Conservation (phyloP, 2,888 invertebrate species). For the Drosophila barbarae region DNA sequence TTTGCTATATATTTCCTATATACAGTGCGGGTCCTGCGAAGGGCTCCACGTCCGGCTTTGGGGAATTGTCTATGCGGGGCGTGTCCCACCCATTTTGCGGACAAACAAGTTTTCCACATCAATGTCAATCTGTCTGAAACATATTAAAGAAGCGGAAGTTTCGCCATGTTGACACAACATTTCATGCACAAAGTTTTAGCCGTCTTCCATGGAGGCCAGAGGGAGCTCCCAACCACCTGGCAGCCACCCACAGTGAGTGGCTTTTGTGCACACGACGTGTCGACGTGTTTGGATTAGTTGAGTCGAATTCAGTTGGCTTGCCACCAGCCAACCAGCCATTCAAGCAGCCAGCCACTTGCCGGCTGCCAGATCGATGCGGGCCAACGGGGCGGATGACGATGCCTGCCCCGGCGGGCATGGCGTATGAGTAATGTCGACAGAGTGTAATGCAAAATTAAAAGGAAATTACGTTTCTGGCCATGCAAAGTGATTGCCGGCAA, state of each 20-base stretch:
- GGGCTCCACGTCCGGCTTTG: constrained; percentile 24
- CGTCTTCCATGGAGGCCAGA: constrained; percentile 9
- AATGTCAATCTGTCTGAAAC: constrained; percentile 77
- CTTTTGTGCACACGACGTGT: constrained; percentile 55
- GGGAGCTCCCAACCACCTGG: constrained; percentile 22
- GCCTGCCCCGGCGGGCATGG: constrained; percentile 4
- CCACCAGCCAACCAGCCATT: constrained; percentile 20
- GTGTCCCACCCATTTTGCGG: constrained; percentile 59
- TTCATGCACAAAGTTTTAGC: constrained; percentile 66
- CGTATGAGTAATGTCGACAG: constrained; percentile 45
- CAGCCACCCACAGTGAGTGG: constrained; percentile 42
- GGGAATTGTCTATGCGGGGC: constrained; percentile 27
- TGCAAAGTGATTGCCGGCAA: constrained; percentile 19
- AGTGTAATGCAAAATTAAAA: constrained; percentile 46
- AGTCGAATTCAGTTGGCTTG: constrained; percentile 39
- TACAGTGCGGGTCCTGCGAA: constrained; percentile 9
- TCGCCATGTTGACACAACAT: constrained; percentile 74
- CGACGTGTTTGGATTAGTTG: constrained; percentile 63
- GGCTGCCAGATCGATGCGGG: constrained; percentile 34
- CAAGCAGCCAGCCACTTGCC: constrained; percentile 24
- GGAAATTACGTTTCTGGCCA: constrained; percentile 43
- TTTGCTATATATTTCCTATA: constrained; percentile 31
- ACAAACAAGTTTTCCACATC: constrained; percentile 74
- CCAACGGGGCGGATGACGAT: constrained; percentile 6
- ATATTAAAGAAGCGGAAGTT: constrained; percentile 75